These are phyloP conservation scores for Blastomussa wellsi DNA, from an alignment of 92 coral and sea anemone species.

Conservation along the genomic window DNA sequence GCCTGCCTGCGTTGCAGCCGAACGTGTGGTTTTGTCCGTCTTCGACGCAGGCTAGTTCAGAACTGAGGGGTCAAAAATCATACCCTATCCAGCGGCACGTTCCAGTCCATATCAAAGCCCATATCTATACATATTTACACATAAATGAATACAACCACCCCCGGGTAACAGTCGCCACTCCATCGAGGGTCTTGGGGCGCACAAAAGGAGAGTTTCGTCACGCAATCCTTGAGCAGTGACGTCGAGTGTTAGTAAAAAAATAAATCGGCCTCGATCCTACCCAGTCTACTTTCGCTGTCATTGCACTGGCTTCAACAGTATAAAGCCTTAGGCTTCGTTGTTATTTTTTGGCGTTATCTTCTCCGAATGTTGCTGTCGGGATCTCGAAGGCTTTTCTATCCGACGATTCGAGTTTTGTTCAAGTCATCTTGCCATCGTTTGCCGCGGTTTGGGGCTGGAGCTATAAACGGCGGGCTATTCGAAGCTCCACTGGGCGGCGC, in stretches of 20 bases:
- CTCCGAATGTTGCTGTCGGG: not conserved
- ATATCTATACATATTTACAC: too few species aligned
- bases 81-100: too few species aligned
- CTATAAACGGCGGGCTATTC: conserved; percentile 3
- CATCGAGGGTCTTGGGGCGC: too few species aligned
- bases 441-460: not conserved
- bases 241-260: too few species aligned
- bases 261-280: not conserved
- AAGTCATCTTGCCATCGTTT: not conserved
- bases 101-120: too few species aligned
- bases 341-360: not conserved
- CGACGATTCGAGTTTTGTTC: not conserved
- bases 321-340: not conserved
- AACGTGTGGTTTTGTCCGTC: too few species aligned
- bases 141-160: too few species aligned
- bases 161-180: too few species aligned
- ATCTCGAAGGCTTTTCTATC: conserved; percentile 1
- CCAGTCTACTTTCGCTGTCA: not conserved
- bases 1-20: too few species aligned
- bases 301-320: not conserved
- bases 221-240: not conserved
- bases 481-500: not conserved
- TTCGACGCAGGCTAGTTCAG: too few species aligned
- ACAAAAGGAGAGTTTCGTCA: too few species aligned
- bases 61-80: too few species aligned